These are phyloP conservation scores for Palythoa caribaeorum DNA, from an alignment of 92 coral and sea anemone genomes.

Conservation along the genomic window DNA sequence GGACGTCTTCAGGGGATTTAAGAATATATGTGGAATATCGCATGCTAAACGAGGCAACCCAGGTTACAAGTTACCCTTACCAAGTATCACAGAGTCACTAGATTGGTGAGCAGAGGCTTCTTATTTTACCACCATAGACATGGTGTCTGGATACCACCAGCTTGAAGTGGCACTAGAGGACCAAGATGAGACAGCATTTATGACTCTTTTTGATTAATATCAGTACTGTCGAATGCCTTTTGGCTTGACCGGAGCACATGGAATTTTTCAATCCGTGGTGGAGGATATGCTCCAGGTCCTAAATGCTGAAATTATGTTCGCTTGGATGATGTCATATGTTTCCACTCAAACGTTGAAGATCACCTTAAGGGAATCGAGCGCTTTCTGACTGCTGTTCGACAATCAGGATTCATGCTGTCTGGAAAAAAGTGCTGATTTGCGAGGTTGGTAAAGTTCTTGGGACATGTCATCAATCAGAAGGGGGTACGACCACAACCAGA, in stretches of 20 bases:
- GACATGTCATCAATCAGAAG: conserved; percentile 60
- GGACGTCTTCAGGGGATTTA: conserved; percentile 54
- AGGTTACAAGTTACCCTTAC: conserved; percentile 58
- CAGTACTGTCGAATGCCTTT: conserved; percentile 66
- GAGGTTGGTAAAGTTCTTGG: conserved; percentile 51
- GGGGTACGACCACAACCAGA: conserved; percentile 66
- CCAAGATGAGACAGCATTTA: conserved; percentile 62
- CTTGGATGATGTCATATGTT: conserved; percentile 73
- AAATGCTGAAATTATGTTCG: conserved; percentile 65
- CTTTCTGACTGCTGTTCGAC: conserved; percentile 52
- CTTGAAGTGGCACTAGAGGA: not conserved
- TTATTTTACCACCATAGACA: conserved; percentile 48
- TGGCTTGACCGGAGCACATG: conserved; percentile 66
- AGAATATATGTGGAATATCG: conserved; percentile 67
- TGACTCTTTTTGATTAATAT: conserved; percentile 64
- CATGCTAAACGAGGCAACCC: conserved; percentile 64
- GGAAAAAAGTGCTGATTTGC: conserved; percentile 75
- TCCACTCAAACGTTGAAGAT: conserved; percentile 62
- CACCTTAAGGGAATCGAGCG: conserved; percentile 59
- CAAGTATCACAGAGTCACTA: conserved; percentile 37
- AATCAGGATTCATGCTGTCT: conserved; percentile 58
- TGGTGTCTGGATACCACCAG: too few species aligned
- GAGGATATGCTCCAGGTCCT: conserved; percentile 56
- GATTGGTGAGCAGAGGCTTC: conserved; percentile 49
- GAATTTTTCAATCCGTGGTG: conserved; percentile 61